A percentile compares a stretch with the other conserved stretches of the same genome.
Evolutionary conservation across 2,113 vertebrate species (phyloP).

Genomic region (Fukomys damarensis): DNA sequence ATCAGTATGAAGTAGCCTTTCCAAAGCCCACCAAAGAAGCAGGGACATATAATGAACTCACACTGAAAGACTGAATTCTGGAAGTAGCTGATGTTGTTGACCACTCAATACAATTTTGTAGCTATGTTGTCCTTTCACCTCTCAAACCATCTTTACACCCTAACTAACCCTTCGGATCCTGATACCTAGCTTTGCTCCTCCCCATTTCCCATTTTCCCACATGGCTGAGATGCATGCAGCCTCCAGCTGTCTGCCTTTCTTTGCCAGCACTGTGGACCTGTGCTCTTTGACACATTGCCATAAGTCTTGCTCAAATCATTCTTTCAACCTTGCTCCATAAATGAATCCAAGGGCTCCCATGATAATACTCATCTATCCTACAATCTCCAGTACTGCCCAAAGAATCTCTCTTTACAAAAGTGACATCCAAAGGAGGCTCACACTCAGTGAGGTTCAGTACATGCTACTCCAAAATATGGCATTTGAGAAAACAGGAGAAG

Average conservation of each 20-base stretch:
- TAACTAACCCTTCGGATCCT: not conserved
- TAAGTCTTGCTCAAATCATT: not conserved
- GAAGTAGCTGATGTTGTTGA: not conserved
- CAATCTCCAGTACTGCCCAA: not conserved
- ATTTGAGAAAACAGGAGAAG: not conserved
- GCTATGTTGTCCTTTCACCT: not conserved
- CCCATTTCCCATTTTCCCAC: not conserved
- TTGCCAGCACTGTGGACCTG: rapidly evolving
- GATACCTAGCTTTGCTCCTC: not conserved
- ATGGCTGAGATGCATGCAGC: not conserved
- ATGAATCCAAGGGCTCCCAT: not conserved
- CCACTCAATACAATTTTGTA: not conserved
- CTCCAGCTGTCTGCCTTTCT: not conserved
- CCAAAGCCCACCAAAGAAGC: not conserved
- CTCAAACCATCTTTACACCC: not conserved
- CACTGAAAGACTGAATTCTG: not conserved
- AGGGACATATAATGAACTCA: not conserved
- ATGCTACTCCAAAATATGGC: not conserved
- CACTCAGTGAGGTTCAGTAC: not conserved
- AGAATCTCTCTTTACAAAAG: not conserved
- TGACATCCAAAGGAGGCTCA: not conserved
- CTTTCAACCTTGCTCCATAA: not conserved
- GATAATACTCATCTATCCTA: not conserved
- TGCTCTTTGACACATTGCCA: not conserved
- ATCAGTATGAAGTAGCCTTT: not conserved